Base-by-base conservation (phyloP, 1,140 invertebrate genomes). In the Meloidogyne hapla region DNA sequence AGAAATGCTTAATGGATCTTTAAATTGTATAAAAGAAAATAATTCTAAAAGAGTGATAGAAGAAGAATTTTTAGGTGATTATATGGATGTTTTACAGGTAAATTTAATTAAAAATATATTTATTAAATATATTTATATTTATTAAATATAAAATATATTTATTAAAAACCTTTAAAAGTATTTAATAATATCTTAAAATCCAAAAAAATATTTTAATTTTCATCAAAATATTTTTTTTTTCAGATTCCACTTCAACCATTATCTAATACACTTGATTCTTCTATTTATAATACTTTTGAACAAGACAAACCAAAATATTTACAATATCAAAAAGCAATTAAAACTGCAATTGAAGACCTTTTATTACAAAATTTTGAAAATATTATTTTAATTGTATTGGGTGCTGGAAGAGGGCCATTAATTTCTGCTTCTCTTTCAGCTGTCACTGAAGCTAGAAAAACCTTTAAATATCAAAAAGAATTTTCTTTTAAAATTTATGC, bases 241-340 rank as follows among this genome's bases (percentile, higher is more conserved):
- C 71, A 85, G 73, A 69, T 63, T 33, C 84, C 84, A 2, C 74
- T 86, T 15, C 85, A 99, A 89, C 97, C 97, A 10, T 88, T 99
- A 2, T 93, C 93, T 88, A 95, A 98, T 85, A 96, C 99, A 89
- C 90, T 99, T 21, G 94, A 98, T 87, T 93, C 93, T 8, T 91
- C 93, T 78, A 96, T 95, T 1, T 99, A 99, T 88, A 95, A 98
- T 90, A 92, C 97, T 9, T 99, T 99, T 91, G 96, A 99, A 89
- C 94, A 94, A 85, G 96, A 99, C 91, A 94, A 94, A 13, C 90
- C 96, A 0, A 99, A 99, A 88, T 99, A 99, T 89, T 91, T 91
- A 33, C 90, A 93, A 75, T 99, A 99, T 89, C 92, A 95, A 88
- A 90, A 90, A 77, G 95, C 90, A 78, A 82, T 81, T 45, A 26